Evolutionary conservation across 2,113 vertebrate genomes (phyloP), one percentile per base, ranked within the genome.

Genomic region (Apus apus): DNA sequence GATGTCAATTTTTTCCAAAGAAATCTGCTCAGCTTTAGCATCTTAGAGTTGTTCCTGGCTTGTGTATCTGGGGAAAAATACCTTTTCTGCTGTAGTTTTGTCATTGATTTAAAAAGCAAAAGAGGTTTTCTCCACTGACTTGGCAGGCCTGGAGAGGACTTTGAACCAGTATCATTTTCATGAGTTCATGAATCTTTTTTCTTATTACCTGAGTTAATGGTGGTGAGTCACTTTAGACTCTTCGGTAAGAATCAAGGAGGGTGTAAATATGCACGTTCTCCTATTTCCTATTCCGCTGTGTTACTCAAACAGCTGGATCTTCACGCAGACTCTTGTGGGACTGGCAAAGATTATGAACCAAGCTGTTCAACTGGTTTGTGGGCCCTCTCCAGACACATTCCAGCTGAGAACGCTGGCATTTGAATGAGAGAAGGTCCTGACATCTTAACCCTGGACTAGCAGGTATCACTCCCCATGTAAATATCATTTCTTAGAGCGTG

Each of bases 391-490:
- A 94, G 89, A 53, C 82, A 64, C 75, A 34, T n/a, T 93, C 82
- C 87, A 90, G 71, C 90, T 83, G 87, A 94, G 72, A 90, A 75
- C 0, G 1, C 71, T 97, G 94, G 93, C 96, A 96, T 97, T 96
- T 96, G 91, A 92, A 94, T 95, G 93, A 97, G 91, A 89, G 92
- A 61, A 93, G 93, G 94, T 94, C 95, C 89, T 95, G 94, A 95
- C 86, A 92, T 97, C 91, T 91, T 96, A 97, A 96, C 96, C 85
- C 90, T 87, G 68, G 95, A 90, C 93, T 94, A 94, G 85, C 85
- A 93, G 93, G 72, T 96, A 94, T 96, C 93, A 91, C 75, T 96
- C 90, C 89, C 90, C 64, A 56, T 96, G 81, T 93, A 96, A 96
- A 93, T 88, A 94, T 15, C 85, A 90, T 96, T 96, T 96, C 94